These are phyloP conservation scores for Elephantulus edwardii DNA, from an alignment of 2,113 vertebrate genomes.

Conservation along the genomic window DNA sequence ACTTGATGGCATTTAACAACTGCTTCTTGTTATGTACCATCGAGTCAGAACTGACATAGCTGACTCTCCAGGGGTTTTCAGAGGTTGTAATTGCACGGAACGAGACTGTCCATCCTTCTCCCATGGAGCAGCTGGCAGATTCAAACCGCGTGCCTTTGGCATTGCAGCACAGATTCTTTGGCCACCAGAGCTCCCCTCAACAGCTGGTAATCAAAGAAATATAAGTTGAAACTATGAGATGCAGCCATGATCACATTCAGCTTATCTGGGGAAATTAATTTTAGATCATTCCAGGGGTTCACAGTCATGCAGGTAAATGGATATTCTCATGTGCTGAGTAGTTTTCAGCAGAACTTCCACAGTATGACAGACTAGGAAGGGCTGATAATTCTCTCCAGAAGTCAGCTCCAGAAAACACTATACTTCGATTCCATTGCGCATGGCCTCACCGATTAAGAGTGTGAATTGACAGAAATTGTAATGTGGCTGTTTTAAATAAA, in stretches of 20 bases:
- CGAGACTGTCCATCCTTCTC: too few relatives aligned
- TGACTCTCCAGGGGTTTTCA: too few relatives aligned
- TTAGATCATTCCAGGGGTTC: neutral
- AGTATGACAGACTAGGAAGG: neutral
- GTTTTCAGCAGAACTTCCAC: neutral
- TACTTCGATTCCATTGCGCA: neutral
- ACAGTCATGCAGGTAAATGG: neutral
- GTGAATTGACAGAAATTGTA: neutral
- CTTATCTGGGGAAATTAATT: neutral
- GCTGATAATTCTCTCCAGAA: neutral
- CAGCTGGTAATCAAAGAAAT: neutral
- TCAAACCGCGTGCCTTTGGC: too few relatives aligned
- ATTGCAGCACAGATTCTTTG: too few relatives aligned
- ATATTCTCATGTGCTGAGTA: neutral
- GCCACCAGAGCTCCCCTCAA: too few relatives aligned
- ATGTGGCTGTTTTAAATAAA: neutral
- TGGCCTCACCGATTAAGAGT: neutral
- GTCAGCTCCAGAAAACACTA: neutral
- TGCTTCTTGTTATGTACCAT: too few relatives aligned
- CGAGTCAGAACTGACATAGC: too few relatives aligned
- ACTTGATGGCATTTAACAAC: too few relatives aligned
- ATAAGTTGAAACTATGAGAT: neutral
- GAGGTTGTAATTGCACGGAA: too few relatives aligned
- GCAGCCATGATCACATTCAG: neutral
- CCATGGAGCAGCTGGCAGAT: too few relatives aligned